phyloP scores from a whole-genome alignment of 1,140 invertebrate species.

The Kradibia gibbosae region DNA sequence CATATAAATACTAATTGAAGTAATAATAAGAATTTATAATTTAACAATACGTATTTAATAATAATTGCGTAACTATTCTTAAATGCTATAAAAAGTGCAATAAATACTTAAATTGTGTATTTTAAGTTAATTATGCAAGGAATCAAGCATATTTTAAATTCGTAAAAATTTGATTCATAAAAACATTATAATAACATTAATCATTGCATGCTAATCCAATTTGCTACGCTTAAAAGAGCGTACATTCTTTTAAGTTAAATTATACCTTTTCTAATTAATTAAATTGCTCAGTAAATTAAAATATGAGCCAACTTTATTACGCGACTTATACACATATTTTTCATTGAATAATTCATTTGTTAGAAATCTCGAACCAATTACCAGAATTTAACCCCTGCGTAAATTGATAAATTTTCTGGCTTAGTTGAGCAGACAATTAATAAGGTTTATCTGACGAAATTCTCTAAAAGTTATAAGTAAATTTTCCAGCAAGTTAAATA shows the following conservation, averaged over 20 bases:
- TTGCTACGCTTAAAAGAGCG: background rate
- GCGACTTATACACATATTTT: slow-evolving; percentile 21
- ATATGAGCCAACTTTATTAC: slow-evolving; percentile 41
- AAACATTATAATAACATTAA: too few species aligned
- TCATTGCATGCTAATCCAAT: background rate
- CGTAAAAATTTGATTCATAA: too few species aligned
- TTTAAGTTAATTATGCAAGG: too few species aligned
- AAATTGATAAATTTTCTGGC: slow-evolving; percentile 47
- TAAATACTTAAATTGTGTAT: too few species aligned
- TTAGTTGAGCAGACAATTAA: slow-evolving; percentile 39
- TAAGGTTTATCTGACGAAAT: background rate
- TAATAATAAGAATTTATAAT: background rate
- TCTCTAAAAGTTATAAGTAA: background rate
- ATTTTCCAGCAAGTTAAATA: background rate
- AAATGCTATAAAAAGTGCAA: too few species aligned
- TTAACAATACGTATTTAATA: slow-evolving; percentile 8
- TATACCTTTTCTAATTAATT: slow-evolving; percentile 37
- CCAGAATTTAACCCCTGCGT: slow-evolving; percentile 36
- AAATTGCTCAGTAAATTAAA: slow-evolving; percentile 30
- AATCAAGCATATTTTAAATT: too few species aligned
- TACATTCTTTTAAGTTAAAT: slow-evolving; percentile 19
- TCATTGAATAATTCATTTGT: slow-evolving; percentile 47
- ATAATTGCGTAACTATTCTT: too few species aligned
- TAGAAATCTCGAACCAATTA: slow-evolving; percentile 20
- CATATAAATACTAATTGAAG: slow-evolving; percentile 22